Evolutionary conservation across 2,113 vertebrate species (phyloP).

Genomic region (Malurus melanocephalus): DNA sequence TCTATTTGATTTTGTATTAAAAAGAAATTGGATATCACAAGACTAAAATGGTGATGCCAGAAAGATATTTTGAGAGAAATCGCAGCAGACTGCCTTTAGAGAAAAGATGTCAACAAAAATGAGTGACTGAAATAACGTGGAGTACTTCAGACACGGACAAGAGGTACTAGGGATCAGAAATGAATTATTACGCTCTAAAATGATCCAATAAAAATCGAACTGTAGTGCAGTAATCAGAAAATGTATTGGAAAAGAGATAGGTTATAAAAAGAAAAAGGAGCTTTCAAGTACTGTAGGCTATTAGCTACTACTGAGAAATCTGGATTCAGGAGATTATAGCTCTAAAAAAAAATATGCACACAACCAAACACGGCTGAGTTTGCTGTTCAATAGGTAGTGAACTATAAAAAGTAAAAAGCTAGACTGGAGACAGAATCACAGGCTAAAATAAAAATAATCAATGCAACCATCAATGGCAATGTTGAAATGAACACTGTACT

Average conservation of each 20-base stretch:
- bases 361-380: slow-evolving; percentile 1
- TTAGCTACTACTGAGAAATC: slow-evolving; percentile 27
- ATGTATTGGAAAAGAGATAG: slow-evolving; percentile 36
- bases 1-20: slow-evolving; percentile 36
- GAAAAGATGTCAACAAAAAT: slow-evolving; percentile 54
- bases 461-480: slow-evolving; percentile 57
- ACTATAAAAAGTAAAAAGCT: slow-evolving; percentile 47
- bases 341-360: slow-evolving; percentile 1
- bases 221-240: slow-evolving; percentile 48
- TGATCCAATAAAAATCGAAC: slow-evolving; percentile 62
- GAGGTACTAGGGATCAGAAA: slow-evolving; percentile 52
- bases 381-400: slow-evolving; percentile 40
- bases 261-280: slow-evolving; percentile 52
- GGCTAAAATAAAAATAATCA: slow-evolving; percentile 62
- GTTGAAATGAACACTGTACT: slow-evolving; percentile 48
- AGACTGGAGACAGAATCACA: slow-evolving; percentile 20
- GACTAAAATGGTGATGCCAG: slow-evolving; percentile 4
- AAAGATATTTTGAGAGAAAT: slow-evolving; percentile 1
- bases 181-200: slow-evolving; percentile 58
- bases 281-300: slow-evolving; percentile 30
- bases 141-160: slow-evolving; percentile 31
- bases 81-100: neutral
- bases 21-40: slow-evolving; percentile 40
- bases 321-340: neutral
- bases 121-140: slow-evolving; percentile 39